phyloP scores from a whole-genome alignment of 1,140 invertebrate species.

The Cyphomyrmex costatus region DNA sequence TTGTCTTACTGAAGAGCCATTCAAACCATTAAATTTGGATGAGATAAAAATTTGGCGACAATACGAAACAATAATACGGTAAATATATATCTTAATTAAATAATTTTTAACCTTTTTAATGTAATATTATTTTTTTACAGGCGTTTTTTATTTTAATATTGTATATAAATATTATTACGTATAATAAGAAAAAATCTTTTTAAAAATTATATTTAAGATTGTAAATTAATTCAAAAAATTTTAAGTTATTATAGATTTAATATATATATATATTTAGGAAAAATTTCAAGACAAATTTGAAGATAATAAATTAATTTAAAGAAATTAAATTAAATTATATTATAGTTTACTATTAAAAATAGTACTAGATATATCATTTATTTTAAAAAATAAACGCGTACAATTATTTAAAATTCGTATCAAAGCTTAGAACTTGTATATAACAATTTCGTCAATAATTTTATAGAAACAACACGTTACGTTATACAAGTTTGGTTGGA shows the following conservation, averaged over 20 bases:
- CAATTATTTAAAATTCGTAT: not conserved
- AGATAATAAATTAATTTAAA: too few relatives aligned
- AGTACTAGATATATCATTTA: not conserved
- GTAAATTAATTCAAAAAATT: too few relatives aligned
- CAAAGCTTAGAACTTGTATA: not conserved
- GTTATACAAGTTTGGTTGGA: conserved; percentile 9
- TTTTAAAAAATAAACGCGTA: not conserved
- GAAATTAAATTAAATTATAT: too few relatives aligned
- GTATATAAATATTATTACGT: too few relatives aligned
- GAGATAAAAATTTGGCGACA: conserved; percentile 63
- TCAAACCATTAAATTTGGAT: conserved; percentile 25
- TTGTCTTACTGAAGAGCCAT: conserved; percentile 32
- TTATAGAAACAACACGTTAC: not conserved
- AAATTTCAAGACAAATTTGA: too few relatives aligned
- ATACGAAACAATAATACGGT: conserved; percentile 68
- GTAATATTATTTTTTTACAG: not conserved
- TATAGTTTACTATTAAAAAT: not conserved
- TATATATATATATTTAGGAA: too few relatives aligned
- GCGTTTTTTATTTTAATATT: not conserved
- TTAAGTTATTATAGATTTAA: too few relatives aligned
- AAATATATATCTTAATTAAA: conserved; percentile 18
- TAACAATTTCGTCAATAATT: conserved; percentile 28
- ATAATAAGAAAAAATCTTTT: too few relatives aligned
- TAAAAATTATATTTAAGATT: too few relatives aligned
- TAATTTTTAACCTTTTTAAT: not conserved